Evolutionary conservation across 2,797 vertebrate species (phyloP).

Genomic region (Lepilemur septentrionalis): DNA sequence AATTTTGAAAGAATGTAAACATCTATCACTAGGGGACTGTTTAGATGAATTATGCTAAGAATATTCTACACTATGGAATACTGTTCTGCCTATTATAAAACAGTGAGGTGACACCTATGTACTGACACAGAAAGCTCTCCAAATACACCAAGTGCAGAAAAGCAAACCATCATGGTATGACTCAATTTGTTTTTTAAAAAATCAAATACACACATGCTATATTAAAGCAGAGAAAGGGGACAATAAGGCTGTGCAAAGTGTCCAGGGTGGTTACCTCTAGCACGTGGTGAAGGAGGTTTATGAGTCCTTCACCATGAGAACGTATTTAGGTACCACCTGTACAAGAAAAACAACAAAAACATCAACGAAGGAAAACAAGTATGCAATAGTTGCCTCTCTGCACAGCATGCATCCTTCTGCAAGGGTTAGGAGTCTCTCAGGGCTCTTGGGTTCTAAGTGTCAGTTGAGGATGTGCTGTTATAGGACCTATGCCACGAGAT

Average conservation of each 20-base stretch:
- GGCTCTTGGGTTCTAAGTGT: background rate
- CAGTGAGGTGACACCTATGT: background rate
- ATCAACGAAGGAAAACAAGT: background rate
- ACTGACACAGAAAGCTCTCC: background rate
- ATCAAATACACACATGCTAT: background rate
- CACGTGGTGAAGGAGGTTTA: background rate
- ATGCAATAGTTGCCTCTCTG: background rate
- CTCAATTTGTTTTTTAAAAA: background rate
- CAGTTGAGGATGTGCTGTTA: background rate
- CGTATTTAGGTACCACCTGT: background rate
- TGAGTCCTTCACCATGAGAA: background rate
- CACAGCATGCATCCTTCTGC: background rate
- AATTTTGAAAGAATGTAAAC: background rate
- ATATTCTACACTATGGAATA: background rate
- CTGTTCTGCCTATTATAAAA: background rate
- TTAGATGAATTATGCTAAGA: background rate
- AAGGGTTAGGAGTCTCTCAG: background rate
- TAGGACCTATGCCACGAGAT: background rate
- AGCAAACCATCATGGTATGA: background rate
- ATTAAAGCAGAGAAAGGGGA: background rate
- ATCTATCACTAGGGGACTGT: background rate
- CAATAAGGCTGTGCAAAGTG: background rate
- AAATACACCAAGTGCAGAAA: background rate
- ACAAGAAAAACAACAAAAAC: background rate
- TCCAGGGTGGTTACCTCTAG: background rate